phyloP scores from a whole-genome alignment of 2,888 invertebrate genomes.

The Rhodophaea formosa region DNA sequence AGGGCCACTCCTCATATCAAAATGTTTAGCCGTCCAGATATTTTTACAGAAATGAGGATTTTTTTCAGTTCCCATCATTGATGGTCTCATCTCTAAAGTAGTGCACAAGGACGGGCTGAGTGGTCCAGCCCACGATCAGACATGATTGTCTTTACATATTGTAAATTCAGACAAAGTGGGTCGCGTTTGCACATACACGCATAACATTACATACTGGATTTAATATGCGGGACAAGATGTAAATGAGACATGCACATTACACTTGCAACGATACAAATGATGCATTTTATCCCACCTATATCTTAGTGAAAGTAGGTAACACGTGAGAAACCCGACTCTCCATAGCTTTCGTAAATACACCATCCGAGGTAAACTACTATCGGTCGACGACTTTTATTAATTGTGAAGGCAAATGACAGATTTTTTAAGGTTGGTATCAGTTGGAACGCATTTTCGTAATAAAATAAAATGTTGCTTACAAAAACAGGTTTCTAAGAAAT shows the following conservation, averaged over 20 bases:
- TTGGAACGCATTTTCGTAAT: not conserved
- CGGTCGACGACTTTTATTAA: constrained; percentile 9
- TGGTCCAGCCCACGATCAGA: too few species aligned
- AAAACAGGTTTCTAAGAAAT: too few species aligned
- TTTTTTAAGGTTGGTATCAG: constrained; percentile 8
- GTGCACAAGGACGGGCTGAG: too few species aligned
- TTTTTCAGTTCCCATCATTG: too few species aligned
- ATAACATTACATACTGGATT: not conserved
- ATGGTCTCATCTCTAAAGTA: too few species aligned
- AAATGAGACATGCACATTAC: not conserved
- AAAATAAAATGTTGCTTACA: not conserved
- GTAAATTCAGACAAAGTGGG: not conserved
- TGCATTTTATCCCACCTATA: constrained; percentile 21
- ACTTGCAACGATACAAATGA: constrained; percentile 19
- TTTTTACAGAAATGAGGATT: too few species aligned
- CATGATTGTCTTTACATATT: too few species aligned
- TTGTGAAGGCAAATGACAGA: not conserved
- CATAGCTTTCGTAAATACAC: constrained; percentile 11
- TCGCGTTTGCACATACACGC: not conserved
- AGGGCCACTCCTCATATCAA: too few species aligned
- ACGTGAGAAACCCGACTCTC: constrained; percentile 19
- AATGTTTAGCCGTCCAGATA: too few species aligned
- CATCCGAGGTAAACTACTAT: constrained; percentile 9
- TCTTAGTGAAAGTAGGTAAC: constrained; percentile 26
- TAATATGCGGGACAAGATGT: not conserved